Base-by-base conservation (phyloP, 2,113 vertebrate genomes). In the Embiotoca jacksoni region DNA sequence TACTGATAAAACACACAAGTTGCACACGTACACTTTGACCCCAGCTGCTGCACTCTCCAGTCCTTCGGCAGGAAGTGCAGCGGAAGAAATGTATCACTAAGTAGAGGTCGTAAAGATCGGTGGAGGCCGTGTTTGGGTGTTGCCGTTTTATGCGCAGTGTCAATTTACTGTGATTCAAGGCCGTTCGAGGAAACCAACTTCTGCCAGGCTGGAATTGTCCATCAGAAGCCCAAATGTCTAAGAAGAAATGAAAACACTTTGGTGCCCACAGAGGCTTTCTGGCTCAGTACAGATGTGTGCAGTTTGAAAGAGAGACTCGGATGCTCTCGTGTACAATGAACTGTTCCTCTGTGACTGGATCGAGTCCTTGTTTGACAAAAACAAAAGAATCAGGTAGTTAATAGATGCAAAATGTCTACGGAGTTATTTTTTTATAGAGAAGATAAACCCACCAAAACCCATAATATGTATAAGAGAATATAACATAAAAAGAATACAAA, bases 361-460 rank as follows among this genome's bases (percentile, higher is more conserved):
- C 23, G n/a, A 15, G 16, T 63, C 32, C 3, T 3, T 23, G 14
- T 73, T 46, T 16, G 33, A 41, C 69, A 57, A 35, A 61, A 75
- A 37, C 8, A 32, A 36, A 23, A 4, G 35, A 84, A 65, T 86
- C 83, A 67, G 82, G 75, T 80, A 71, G 36, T 33, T 33, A 52
- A 52, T 46, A 52, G 53, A 63, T 13, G 30, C 5, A 15, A 65
- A 57, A 52, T 72, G 9, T 75, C 49, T 61, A 66, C 72, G 60
- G 13, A 58, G 69, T 64, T 87, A 75, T 85, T 88, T 82, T 83
- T 83, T 52, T 52, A 9, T 87, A 81, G 66, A 59, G 44, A 81
- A 55, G 35, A 63, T 15, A 3, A 37, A 70, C 55, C 30, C 14
- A 75, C 7, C 54, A 46, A 75, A 60, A 50, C 50, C 30, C 35